Base-by-base conservation (phyloP, 2,113 vertebrate species). In the Todiramphus chloris region DNA sequence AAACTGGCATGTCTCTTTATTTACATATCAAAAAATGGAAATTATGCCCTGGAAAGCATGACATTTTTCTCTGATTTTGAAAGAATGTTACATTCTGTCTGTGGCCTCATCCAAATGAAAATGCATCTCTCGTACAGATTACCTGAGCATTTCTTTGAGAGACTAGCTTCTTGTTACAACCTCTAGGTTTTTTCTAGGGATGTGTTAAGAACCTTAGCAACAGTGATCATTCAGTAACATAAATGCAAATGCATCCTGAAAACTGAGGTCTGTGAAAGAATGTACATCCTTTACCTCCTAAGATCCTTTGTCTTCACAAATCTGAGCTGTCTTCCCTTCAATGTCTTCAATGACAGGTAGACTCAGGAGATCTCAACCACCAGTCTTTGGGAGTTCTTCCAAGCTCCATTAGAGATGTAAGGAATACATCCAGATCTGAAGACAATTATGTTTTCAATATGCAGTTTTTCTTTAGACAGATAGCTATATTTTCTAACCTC, bases 391-490 rank as follows among this genome's bases (percentile, higher is more conserved):
- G 67, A 85, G 55, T 66, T 88, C 63, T 88, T 89, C 83, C 72
- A 79, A 63, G 68, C 41, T 83, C 59, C 55, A 10, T 50, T 73
- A 37, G 62, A 77, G 78, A 63, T 87, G 48, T 79, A 87, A 83
- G 63, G 50, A 94, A 58, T 37, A 25, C 44, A 58, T 74, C 78
- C 75, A 85, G 41, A 87, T 70, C 21, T 67, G 10, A 84, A 96
- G 63, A 63, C 67, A 89, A 1, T 94, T 87, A 80, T 3, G 6
- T 41, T 76, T 96, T 87, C 53, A 87, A 3, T 86, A 46, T 67
- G 79, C 63, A 44, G 50, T 62, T 91, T 83, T 83, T 69, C 63
- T 94, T 87, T 39, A 87, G 67, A 75, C 70, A 62, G 78, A 66
- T 6, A 69, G 75, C 59, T 80, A 2, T 76, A 58, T 64, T 91